Percentiles rank a stretch among this genome's conserved stretches.
These are phyloP conservation scores for Gallinago media DNA, from an alignment of 2,113 vertebrate species.

Conservation along the genomic window DNA sequence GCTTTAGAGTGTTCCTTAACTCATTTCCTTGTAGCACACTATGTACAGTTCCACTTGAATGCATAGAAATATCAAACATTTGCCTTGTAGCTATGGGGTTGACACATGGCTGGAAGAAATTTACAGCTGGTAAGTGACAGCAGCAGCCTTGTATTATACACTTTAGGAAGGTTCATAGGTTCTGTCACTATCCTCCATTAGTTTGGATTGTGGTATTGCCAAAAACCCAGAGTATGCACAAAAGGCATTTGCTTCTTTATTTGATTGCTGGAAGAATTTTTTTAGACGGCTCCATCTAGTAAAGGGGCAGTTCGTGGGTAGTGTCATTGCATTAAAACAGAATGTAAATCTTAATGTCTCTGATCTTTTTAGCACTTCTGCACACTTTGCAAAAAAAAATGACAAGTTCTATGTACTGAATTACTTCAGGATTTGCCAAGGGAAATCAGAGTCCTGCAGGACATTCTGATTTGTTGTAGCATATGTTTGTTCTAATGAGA, in stretches of 20 bases:
- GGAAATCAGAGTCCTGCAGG: neutral
- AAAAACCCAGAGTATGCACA: neutral
- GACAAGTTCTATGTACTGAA: neutral
- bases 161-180: neutral
- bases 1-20: neutral
- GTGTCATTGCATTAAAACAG: neutral
- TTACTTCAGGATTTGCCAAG: neutral
- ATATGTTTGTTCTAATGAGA: neutral
- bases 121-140: neutral
- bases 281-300: neutral
- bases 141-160: neutral
- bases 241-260: neutral
- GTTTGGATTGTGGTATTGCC: neutral
- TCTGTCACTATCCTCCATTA: neutral
- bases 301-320: neutral
- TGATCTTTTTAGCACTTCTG: neutral
- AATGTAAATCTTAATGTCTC: neutral
- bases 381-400: neutral
- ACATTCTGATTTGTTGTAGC: neutral
- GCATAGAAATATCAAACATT: constrained; percentile 32
- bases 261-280: neutral
- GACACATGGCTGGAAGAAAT: constrained; percentile 14
- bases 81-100: constrained; percentile 9
- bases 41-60: constrained; percentile 38
- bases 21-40: constrained; percentile 2